Base-by-base conservation (phyloP, 2,888 invertebrate species). In the Anagyrus pseudococci region DNA sequence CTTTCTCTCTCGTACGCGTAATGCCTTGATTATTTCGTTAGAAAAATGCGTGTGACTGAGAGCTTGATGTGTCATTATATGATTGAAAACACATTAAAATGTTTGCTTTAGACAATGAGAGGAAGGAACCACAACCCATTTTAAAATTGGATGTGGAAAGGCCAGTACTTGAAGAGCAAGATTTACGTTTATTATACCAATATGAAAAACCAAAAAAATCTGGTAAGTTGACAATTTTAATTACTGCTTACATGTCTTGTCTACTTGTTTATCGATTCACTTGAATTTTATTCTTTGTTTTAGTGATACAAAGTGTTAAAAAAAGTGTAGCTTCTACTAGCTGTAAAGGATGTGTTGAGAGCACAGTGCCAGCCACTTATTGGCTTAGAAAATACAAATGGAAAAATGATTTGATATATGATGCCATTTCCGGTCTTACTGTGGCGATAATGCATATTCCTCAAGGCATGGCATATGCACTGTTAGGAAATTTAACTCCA, bases 371-470 rank as follows among this genome's bases (percentile, higher is more conserved):
- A n/a, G 83, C 85, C 4, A 64, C 87, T 15, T 83, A 82, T 68
- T 89, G 89, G 89, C 73, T 90, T 20, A 85, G 84, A 41, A 82
- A 85, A 54, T 90, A 90, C 78, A 83, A 84, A 49, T 84, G 85
- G 80, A 84, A 81, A 69, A 79, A 82, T 23, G 84, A 89, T 75
- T 79, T 92, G 7, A 64, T 87, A 0, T 83, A 86, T n/a, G 94
- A 95, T 81, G 73, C 91, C 13, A 86, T 92, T 46, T 86, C 93
- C n/a, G 94, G 94, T 1, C 82, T 92, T 46, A 94, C 94, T 0
- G 91, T 94, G 3, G 93, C 91, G 40, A 86, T 93, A 58, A 90
- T 93, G 89, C 91, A 93, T 74, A 91, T 93, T 73, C 93, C 93
- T 0, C 93, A 93, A 84, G 92, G 89, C 78, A 81, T 85, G 84